Evolutionary conservation across 2,888 invertebrate genomes (phyloP).

Genomic region (Chrysolina americana): DNA sequence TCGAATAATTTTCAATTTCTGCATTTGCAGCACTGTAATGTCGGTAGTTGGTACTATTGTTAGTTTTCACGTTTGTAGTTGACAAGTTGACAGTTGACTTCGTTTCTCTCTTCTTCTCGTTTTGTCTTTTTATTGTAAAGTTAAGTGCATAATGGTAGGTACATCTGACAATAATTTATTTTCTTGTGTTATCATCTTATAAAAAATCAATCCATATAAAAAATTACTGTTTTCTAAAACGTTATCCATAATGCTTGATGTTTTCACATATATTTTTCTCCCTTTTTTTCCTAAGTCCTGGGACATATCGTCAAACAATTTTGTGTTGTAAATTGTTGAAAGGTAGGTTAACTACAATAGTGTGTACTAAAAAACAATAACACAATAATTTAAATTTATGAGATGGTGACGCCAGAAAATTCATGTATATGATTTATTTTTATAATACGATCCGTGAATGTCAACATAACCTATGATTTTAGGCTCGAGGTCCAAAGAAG

Average conservation of each 20-base stretch:
- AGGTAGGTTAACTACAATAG: too few relatives aligned
- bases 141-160: constrained; percentile 39
- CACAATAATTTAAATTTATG: too few relatives aligned
- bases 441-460: constrained; percentile 22
- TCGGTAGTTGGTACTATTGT: too few relatives aligned
- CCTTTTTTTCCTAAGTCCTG: too few relatives aligned
- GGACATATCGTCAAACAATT: not conserved
- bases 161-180: constrained; percentile 16
- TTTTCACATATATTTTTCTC: not conserved
- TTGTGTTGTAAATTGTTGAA: too few relatives aligned
- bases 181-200: constrained; percentile 28
- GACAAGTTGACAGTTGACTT: too few relatives aligned
- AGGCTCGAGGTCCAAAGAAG: constrained; percentile 99
- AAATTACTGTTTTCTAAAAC: not conserved
- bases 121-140: constrained; percentile 7
- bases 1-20: not conserved
- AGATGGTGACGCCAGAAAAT: too few relatives aligned
- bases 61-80: too few relatives aligned
- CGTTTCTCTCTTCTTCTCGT: not conserved
- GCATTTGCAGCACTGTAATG: not conserved
- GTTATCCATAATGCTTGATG: not conserved
- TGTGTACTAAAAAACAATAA: too few relatives aligned
- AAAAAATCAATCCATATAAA: not conserved
- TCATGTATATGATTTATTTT: not conserved
- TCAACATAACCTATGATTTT: constrained; percentile 57